Base-by-base conservation (phyloP, 2,113 vertebrate species). In the Calypte anna region DNA sequence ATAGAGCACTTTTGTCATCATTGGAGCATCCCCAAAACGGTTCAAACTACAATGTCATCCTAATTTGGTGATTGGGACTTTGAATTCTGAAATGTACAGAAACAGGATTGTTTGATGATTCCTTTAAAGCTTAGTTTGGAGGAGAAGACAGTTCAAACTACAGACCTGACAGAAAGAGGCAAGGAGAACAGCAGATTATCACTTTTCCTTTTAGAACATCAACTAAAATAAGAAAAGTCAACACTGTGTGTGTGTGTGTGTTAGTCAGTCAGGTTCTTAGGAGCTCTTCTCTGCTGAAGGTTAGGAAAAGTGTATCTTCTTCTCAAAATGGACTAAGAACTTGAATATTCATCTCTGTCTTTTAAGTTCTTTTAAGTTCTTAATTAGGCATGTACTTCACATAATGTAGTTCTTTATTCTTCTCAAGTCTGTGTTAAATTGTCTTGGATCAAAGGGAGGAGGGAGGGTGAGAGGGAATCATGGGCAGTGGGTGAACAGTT, bases 141-240 rank as follows among this genome's bases (percentile, higher is more conserved):
- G 50, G 8, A 83, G 5, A n/a, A 90, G 74, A 77, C 66, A n/a
- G 55, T 83, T 94, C 67, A 80, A 61, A 82, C 54, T 76, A 38
- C 54, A 85, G 54, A 63, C 33, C 30, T 80, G 79, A 80, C 72
- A 77, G 79, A 80, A 86, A 46, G 80, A 77, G 80, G 59, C 68
- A 92, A 74, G 58, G 59, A 86, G 48, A 81, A 38, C 33, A 88
- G 61, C 73, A 86, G 61, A 93, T 57, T 57, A 68, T 94, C 53
- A 23, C 59, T 92, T 70, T 89, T 81, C 20, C 43, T 93, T 6
- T 27, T 70, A 55, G 69, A 89, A 67, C 0, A 0, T 74, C 38
- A 81, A 25, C 91, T 96, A 66, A 89, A 93, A 78, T 92, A 92
- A 83, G 89, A 81, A 79, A 92, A 88, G 33, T 81, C 73, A 84